Conservation (phyloP, 2,113 vertebrate species). For the Ranitomeya variabilis region DNA sequence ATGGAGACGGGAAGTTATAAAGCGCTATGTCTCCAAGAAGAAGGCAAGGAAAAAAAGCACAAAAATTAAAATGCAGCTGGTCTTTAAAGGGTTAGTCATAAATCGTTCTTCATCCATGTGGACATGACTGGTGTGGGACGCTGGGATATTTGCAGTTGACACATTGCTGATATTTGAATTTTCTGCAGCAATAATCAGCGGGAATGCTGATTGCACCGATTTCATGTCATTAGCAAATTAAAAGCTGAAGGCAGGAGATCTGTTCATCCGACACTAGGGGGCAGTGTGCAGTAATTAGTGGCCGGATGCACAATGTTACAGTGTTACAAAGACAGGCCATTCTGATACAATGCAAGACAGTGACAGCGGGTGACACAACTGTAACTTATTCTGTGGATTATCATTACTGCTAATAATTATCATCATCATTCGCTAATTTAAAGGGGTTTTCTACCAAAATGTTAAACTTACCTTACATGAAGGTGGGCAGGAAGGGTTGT, state of each 20-base stretch:
- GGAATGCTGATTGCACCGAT: background rate
- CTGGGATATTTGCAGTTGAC: background rate
- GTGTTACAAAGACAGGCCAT: background rate
- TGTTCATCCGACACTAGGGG: background rate
- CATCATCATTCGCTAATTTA: too few species aligned
- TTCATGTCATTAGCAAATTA: too few species aligned
- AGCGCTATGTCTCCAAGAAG: too few species aligned
- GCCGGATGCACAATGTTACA: background rate
- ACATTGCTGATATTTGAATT: slow-evolving; percentile 8
- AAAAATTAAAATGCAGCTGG: too few species aligned
- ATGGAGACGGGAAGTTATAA: too few species aligned
- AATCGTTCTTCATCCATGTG: background rate
- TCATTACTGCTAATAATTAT: too few species aligned
- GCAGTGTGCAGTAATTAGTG: background rate
- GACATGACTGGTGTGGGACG: background rate
- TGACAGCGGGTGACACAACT: background rate
- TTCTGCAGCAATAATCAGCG: background rate
- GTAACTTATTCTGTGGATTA: background rate
- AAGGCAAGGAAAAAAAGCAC: too few species aligned
- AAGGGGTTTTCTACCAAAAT: too few species aligned
- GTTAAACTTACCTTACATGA: too few species aligned
- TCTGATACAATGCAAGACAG: background rate
- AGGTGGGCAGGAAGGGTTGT: too few species aligned
- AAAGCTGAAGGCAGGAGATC: background rate
- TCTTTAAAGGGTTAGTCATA: too few species aligned